Conservation (phyloP, 2,797 vertebrate genomes). For the Lacerta bilineata region DNA sequence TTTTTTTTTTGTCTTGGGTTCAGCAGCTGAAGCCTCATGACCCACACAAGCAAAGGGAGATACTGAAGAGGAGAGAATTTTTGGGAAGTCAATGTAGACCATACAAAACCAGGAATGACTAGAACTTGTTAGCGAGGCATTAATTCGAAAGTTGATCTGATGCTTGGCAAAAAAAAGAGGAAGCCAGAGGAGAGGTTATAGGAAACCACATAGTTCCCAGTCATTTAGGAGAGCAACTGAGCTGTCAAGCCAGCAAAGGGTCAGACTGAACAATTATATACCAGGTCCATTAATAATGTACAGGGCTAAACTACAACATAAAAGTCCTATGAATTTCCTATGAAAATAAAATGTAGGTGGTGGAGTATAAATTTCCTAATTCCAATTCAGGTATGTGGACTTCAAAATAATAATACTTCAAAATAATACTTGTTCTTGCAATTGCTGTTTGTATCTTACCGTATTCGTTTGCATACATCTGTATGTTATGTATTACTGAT, state of each 20-base stretch:
- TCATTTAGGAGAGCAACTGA: constrained; percentile 11
- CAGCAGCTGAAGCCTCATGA: background rate
- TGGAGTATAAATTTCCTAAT: background rate
- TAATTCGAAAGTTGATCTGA: background rate
- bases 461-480: background rate
- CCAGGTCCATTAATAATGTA: background rate
- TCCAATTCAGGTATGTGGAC: constrained; percentile 4
- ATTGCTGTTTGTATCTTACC: background rate
- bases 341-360: constrained; percentile 9
- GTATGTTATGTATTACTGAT: background rate
- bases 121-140: background rate
- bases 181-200: background rate
- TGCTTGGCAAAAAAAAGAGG: too few relatives aligned
- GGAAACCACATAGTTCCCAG: background rate
- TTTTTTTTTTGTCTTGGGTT: background rate
- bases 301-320: constrained; percentile 9
- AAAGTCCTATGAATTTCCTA: constrained; percentile 16
- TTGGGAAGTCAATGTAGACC: background rate
- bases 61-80: background rate
- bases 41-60: background rate
- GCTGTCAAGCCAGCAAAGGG: background rate
- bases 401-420: constrained; percentile 29
- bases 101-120: background rate
- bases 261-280: background rate
- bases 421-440: constrained; percentile 7